Evolutionary conservation across 2,797 vertebrate genomes (phyloP).

Genomic region (Amblyopsis hoosieri): DNA sequence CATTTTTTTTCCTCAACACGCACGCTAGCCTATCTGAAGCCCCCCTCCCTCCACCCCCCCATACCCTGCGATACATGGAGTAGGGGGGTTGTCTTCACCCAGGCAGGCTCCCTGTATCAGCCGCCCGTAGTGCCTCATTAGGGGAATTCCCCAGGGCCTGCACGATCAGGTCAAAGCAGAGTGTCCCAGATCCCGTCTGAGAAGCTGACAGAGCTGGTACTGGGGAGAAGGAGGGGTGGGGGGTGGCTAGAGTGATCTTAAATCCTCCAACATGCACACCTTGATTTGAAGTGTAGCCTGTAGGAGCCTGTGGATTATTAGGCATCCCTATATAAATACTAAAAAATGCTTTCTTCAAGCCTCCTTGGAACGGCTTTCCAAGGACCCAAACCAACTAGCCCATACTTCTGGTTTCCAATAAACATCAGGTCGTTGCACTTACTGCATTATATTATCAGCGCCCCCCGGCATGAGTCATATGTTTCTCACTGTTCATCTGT

Average conservation of each 20-base stretch:
- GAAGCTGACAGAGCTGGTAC: slow-evolving; percentile 73
- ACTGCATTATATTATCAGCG: no score
- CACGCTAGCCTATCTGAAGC: no score
- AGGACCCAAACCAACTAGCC: no score
- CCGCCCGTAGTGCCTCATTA: slow-evolving; percentile 75
- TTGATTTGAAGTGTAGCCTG: slow-evolving; percentile 45
- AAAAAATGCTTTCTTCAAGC: no score
- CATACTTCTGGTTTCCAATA: no score
- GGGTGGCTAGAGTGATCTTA: background rate
- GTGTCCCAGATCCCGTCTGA: slow-evolving; percentile 66
- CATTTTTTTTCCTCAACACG: no score
- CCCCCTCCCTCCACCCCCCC: no score
- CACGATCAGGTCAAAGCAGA: slow-evolving; percentile 66
- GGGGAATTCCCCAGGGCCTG: slow-evolving; percentile 65
- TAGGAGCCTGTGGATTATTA: slow-evolving; percentile 22
- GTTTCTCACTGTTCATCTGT: slow-evolving; percentile 15
- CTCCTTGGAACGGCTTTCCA: no score
- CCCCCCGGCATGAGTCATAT: no score
- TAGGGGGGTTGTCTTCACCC: slow-evolving; percentile 73
- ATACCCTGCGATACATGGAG: no score
- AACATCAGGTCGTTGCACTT: no score
- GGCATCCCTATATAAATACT: slow-evolving; percentile 10
- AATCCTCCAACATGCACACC: slow-evolving; percentile 53
- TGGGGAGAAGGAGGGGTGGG: slow-evolving; percentile 43
- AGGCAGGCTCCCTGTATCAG: slow-evolving; percentile 68